These are phyloP conservation scores for Fistularia tabacaria DNA, from an alignment of 2,797 vertebrate genomes.

Conservation along the genomic window DNA sequence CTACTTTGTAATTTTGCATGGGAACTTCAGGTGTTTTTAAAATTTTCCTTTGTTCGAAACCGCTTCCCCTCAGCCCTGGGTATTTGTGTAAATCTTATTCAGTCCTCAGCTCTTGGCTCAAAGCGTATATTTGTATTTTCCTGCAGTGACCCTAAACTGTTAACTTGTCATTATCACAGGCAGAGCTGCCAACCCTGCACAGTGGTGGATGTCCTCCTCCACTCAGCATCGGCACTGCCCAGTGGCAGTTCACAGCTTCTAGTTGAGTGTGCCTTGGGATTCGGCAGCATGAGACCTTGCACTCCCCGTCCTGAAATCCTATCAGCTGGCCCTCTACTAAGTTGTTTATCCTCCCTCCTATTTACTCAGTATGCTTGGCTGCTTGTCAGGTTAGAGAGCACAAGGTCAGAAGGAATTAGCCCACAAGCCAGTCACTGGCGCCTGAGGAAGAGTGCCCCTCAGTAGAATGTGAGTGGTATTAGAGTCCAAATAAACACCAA, in stretches of 20 bases:
- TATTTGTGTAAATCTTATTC: no score
- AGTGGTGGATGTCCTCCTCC: slow-evolving; percentile 3
- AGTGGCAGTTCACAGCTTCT: slow-evolving; percentile 15
- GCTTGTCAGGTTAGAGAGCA: slow-evolving; percentile 43
- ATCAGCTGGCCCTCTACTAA: slow-evolving; percentile 40
- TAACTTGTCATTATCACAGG: not conserved
- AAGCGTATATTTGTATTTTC: no score
- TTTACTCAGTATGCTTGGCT: slow-evolving; percentile 49
- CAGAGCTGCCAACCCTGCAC: slow-evolving; percentile 1
- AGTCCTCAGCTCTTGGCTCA: no score
- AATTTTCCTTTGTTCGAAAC: no score
- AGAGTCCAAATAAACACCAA: slow-evolving; percentile 5
- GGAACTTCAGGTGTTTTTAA: no score
- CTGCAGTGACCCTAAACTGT: no score
- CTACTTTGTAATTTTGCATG: no score
- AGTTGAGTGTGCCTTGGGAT: slow-evolving; percentile 9
- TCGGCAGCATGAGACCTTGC: slow-evolving; percentile 15
- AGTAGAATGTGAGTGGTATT: not conserved
- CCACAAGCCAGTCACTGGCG: slow-evolving; percentile 14
- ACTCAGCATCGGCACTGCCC: slow-evolving; percentile 10
- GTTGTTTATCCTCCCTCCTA: slow-evolving; percentile 54
- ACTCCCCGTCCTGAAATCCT: slow-evolving; percentile 39
- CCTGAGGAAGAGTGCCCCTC: slow-evolving; percentile 14
- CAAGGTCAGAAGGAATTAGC: slow-evolving; percentile 47
- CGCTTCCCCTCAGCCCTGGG: no score